Evolutionary conservation across 2,797 vertebrate species (phyloP).

Genomic region (Meda fulgida): DNA sequence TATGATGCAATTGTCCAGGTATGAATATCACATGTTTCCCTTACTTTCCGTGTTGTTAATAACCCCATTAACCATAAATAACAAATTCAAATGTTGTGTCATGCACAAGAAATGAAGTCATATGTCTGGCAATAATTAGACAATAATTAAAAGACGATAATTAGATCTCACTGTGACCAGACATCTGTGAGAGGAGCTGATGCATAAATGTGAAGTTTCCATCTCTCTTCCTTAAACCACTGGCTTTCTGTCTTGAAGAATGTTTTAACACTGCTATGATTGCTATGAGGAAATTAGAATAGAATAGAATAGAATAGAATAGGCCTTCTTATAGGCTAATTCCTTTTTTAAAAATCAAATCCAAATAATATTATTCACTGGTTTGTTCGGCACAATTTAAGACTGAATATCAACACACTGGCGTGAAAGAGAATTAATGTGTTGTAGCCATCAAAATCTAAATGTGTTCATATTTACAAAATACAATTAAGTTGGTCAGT

Average conservation of each 20-base stretch:
- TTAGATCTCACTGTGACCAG: background rate
- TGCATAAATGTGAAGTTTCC: background rate
- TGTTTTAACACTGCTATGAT: background rate
- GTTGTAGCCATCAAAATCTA: too few relatives aligned
- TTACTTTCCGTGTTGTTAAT: background rate
- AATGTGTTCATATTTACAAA: too few relatives aligned
- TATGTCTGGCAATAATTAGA: background rate
- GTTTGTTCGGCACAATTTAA: background rate
- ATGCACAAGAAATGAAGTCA: constrained; percentile 5
- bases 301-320: constrained; percentile 1
- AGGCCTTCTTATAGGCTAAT: background rate
- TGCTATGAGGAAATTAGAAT: background rate
- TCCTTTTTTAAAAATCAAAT: background rate
- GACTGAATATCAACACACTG: background rate
- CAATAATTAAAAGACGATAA: constrained; percentile 1
- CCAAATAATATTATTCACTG: background rate
- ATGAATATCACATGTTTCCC: background rate
- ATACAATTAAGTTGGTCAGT: too few relatives aligned
- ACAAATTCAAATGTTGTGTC: background rate
- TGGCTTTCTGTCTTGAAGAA: background rate
- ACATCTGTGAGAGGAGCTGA: constrained; percentile 7
- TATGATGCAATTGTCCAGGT: background rate
- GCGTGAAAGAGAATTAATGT: background rate
- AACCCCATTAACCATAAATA: constrained; percentile 1
- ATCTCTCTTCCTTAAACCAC: background rate